Conservation (phyloP, 2,797 vertebrate species). For the Malacoraja senta region DNA sequence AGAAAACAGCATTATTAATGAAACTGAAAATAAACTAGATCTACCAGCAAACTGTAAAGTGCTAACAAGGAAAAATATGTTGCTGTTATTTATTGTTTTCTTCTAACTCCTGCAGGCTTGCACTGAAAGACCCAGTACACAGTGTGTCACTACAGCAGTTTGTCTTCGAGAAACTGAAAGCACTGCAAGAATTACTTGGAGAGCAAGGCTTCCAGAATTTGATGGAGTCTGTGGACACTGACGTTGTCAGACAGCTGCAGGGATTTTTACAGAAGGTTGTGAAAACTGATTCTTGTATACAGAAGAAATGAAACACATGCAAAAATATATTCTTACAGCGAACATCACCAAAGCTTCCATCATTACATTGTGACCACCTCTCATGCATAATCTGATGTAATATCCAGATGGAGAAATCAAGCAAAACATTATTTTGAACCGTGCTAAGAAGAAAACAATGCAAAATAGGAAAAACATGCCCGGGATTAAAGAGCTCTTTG, state of each 20-base stretch:
- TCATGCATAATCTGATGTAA: neutral
- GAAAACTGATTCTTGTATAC: constrained; percentile 31
- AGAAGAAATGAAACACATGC: constrained; percentile 34
- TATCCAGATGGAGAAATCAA: constrained; percentile 12
- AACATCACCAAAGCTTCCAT: constrained; percentile 40
- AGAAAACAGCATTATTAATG: neutral
- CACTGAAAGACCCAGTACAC: constrained; percentile 89
- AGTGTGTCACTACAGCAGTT: constrained; percentile 86
- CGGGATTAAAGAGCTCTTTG: neutral
- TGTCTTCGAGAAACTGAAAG: constrained; percentile 90
- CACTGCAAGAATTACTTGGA: constrained; percentile 81
- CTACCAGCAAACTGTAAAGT: neutral
- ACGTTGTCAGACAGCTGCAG: constrained; percentile 85
- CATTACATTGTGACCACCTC: constrained; percentile 41
- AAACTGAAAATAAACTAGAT: neutral
- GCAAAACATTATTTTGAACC: constrained; percentile 20
- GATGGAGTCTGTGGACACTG: constrained; percentile 94
- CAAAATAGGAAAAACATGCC: neutral
- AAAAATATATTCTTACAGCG: constrained; percentile 22
- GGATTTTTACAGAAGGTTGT: constrained; percentile 84
- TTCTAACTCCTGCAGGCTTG: constrained; percentile 67
- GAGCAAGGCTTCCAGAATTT: constrained; percentile 80
- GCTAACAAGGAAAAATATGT: constrained; percentile 7
- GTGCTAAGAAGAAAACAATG: neutral
- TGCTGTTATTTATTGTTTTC: constrained; percentile 38